These are phyloP conservation scores for Dendronephthya gigantea DNA, from an alignment of 64 coral and sea anemone species.

Conservation along the genomic window DNA sequence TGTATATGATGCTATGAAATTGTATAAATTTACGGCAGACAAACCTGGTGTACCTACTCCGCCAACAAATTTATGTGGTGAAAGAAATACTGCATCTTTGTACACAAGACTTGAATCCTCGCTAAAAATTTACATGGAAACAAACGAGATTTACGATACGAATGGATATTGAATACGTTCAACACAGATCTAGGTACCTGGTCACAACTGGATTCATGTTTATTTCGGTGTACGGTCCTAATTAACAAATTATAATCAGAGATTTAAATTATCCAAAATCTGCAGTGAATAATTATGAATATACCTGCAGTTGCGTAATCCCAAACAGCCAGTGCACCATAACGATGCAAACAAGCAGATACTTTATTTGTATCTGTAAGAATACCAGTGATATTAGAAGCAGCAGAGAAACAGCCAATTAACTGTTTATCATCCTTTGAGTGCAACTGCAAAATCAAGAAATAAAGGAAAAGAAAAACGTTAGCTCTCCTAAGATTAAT, in stretches of 20 bases:
- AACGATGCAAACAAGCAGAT: conserved; percentile 49
- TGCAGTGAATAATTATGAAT: neutral
- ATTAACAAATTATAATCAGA: neutral
- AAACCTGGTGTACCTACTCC: conserved; percentile 86
- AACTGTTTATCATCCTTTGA: conserved; percentile 27
- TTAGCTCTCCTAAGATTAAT: too few species aligned
- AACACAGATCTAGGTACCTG: conserved; percentile 16
- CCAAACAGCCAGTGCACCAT: conserved; percentile 83
- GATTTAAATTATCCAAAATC: too few species aligned
- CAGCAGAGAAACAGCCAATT: conserved; percentile 95
- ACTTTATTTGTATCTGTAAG: conserved; percentile 66
- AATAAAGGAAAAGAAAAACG: conserved; percentile 9
- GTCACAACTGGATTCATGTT: conserved; percentile 94
- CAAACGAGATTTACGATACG: neutral
- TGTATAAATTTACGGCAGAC: neutral
- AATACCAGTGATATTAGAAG: conserved; percentile 96
- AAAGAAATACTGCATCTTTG: conserved; percentile 88
- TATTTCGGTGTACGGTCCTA: conserved; percentile 79
- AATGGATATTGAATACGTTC: neutral
- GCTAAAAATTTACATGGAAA: conserved; percentile 20
- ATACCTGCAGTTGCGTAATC: conserved; percentile 97
- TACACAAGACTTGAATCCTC: conserved; percentile 61
- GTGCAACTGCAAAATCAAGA: conserved; percentile 15
- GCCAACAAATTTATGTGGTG: conserved; percentile 88
- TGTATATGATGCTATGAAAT: neutral